Conservation (phyloP, 2,888 invertebrate species). For the Morpho deidamia region DNA sequence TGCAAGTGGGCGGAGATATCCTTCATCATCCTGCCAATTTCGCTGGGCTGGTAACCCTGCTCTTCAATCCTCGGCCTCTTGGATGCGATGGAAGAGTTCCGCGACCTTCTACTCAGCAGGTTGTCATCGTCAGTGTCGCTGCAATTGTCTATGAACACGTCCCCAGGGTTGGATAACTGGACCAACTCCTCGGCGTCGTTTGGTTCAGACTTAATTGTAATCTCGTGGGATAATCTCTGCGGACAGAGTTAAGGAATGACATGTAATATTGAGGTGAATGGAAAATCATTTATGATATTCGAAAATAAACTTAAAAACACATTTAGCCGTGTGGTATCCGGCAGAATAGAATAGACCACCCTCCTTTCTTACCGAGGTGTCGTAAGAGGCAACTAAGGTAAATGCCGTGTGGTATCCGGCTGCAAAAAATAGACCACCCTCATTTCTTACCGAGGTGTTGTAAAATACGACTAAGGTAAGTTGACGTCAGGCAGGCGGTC, state of each 20-base stretch:
- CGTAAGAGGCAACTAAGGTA: too few relatives aligned
- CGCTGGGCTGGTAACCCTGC: not conserved
- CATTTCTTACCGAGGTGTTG: too few relatives aligned
- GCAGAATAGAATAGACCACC: too few relatives aligned
- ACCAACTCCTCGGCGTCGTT: not conserved
- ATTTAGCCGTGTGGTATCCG: too few relatives aligned
- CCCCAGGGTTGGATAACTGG: not conserved
- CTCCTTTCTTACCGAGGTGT: too few relatives aligned
- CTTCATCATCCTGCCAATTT: not conserved
- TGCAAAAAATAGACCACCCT: too few relatives aligned
- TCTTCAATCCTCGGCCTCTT: not conserved
- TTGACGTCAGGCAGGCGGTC: too few relatives aligned
- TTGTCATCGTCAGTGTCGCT: not conserved
- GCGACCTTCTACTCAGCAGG: not conserved
- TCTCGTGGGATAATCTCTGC: not conserved
- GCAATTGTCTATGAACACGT: not conserved
- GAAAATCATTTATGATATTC: too few relatives aligned
- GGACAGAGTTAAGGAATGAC: not conserved
- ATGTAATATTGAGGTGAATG: too few relatives aligned
- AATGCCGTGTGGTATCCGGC: too few relatives aligned
- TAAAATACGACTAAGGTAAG: too few relatives aligned
- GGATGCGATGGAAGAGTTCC: not conserved
- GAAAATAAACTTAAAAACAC: too few relatives aligned
- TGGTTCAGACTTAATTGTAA: not conserved
- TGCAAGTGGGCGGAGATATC: constrained; percentile 1